A percentile compares a stretch with the other conserved stretches of the same genome.
Conservation (phyloP, 2,113 vertebrate genomes). For the Perognathus longimembris region DNA sequence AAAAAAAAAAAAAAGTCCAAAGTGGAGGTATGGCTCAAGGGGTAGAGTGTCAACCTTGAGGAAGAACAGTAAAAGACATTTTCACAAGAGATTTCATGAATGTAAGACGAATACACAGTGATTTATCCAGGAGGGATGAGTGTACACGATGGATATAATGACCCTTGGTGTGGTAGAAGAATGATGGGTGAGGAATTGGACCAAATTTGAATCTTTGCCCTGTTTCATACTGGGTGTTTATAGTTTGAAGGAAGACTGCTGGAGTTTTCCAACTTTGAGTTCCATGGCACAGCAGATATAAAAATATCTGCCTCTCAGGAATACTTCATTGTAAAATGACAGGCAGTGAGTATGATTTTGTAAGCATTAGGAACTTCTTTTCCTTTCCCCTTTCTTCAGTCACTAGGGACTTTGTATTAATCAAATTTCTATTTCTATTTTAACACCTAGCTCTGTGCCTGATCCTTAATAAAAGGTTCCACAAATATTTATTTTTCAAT, state of each 20-base stretch:
- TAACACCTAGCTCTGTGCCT: background rate
- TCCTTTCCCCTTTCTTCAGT: background rate
- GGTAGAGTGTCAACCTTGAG: too few species aligned
- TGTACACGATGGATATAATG: background rate
- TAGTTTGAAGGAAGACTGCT: background rate
- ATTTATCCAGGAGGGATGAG: background rate
- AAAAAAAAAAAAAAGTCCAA: too few species aligned
- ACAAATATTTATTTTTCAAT: background rate
- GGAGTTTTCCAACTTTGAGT: background rate
- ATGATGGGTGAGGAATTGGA: background rate
- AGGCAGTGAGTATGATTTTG: background rate
- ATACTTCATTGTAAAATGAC: background rate
- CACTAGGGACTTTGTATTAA: background rate
- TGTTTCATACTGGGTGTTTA: background rate
- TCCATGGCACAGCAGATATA: background rate
- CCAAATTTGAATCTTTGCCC: background rate
- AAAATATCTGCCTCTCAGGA: background rate
- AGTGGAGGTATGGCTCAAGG: too few species aligned
- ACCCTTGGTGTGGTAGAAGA: background rate
- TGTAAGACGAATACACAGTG: too few species aligned
- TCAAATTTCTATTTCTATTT: conserved; percentile 15
- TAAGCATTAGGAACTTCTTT: background rate
- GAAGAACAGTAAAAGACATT: too few species aligned
- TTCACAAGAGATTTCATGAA: background rate
- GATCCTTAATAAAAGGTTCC: background rate